A percentile compares a stretch with the other conserved stretches of the same genome.
These are phyloP conservation scores for Illadopsis cleaveri DNA, from an alignment of 2,113 vertebrate species.

Conservation along the genomic window DNA sequence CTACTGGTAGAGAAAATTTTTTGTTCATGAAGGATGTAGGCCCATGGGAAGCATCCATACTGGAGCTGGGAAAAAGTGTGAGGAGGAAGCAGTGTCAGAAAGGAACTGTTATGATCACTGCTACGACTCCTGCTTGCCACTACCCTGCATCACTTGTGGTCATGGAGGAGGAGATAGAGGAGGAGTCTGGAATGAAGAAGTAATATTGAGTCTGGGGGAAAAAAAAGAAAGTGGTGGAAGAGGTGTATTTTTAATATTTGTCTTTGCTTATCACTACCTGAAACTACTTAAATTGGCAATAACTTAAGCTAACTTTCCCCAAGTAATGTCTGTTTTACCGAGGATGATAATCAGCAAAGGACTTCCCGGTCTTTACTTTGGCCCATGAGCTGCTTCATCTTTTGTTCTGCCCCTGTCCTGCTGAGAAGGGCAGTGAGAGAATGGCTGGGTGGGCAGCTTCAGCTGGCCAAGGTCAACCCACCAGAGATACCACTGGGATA, in stretches of 20 bases:
- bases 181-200: neutral
- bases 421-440: neutral
- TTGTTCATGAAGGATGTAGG: rapidly evolving
- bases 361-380: neutral
- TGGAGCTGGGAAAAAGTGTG: neutral
- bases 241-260: neutral
- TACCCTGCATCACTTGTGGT: neutral
- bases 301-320: neutral
- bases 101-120: neutral
- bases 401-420: neutral
- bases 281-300: neutral
- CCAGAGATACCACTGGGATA: neutral
- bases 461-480: neutral
- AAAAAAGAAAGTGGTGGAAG: neutral
- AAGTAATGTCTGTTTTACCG: neutral
- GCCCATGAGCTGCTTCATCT: neutral
- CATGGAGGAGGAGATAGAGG: neutral
- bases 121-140: neutral
- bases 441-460: neutral
- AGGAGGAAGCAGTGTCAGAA: neutral
- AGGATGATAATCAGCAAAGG: neutral
- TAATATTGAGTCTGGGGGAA: neutral
- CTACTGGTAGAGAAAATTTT: neutral
- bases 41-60: rapidly evolving
- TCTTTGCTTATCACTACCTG: neutral